phyloP scores from a whole-genome alignment of 2,888 invertebrate species.

The Neoascia interrupta region DNA sequence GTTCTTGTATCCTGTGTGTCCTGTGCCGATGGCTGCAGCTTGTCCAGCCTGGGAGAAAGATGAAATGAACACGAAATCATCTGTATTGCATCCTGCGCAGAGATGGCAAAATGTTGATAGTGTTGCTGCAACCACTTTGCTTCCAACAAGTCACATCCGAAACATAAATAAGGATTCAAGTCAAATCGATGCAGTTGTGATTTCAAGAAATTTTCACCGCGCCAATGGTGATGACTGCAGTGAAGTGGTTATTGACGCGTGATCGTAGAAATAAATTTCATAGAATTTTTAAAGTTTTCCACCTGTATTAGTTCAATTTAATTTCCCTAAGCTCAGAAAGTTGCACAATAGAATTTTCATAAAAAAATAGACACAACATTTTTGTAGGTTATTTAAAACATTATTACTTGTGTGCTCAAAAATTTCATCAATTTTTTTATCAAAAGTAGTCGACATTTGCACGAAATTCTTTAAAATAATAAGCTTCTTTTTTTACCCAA shows the following conservation, averaged over 20 bases:
- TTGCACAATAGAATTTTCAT: background rate
- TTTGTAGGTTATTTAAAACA: too few species aligned
- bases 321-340: background rate
- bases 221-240: constrained; percentile 25
- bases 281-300: constrained; percentile 2
- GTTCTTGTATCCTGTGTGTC: constrained; percentile 77
- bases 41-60: constrained; percentile 74
- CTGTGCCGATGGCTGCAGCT: constrained; percentile 71
- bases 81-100: constrained; percentile 38
- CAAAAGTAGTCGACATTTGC: background rate
- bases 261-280: constrained; percentile 40
- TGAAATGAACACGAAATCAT: constrained; percentile 66
- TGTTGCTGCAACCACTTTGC: constrained; percentile 50
- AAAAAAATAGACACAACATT: too few species aligned
- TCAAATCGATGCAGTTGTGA: constrained; percentile 35
- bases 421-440: too few species aligned
- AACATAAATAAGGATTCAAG: constrained; percentile 57
- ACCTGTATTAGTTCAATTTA: constrained; percentile 2
- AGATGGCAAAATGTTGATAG: constrained; percentile 61
- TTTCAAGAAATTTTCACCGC: constrained; percentile 35
- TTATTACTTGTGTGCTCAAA: background rate
- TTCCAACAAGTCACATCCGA: constrained; percentile 67
- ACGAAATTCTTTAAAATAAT: too few species aligned
- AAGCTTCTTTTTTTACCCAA: too few species aligned
- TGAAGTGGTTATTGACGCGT: constrained; percentile 61